A percentile compares a stretch with the other conserved stretches of the same genome.
These are phyloP conservation scores for Microcebus murinus DNA, from an alignment of 2,113 vertebrate species.

Conservation along the genomic window DNA sequence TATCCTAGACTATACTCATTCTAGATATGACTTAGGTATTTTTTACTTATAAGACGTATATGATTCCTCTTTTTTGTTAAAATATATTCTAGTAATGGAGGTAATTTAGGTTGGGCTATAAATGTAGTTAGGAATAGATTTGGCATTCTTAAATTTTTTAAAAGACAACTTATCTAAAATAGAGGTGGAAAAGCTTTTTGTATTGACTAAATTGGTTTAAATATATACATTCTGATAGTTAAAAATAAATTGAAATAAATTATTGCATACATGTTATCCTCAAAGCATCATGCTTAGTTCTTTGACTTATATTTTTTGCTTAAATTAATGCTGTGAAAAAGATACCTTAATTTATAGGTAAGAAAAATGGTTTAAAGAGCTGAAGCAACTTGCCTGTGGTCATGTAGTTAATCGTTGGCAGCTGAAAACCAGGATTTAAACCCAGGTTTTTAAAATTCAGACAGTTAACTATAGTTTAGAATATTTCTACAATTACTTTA, in stretches of 20 bases:
- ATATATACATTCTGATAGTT: background rate
- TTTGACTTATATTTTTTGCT: conserved; percentile 34
- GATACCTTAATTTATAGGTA: background rate
- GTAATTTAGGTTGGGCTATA: conserved; percentile 30
- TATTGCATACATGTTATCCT: background rate
- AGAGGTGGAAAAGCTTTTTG: background rate
- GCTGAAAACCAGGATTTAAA: background rate
- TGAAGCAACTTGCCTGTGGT: background rate
- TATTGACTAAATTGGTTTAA: conserved; percentile 8
- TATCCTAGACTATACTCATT: background rate
- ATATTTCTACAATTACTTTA: conserved; percentile 5
- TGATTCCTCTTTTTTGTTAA: conserved; percentile 42
- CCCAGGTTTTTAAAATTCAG: background rate
- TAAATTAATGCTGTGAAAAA: background rate
- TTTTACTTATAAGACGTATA: background rate
- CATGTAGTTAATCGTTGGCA: background rate
- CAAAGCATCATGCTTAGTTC: conserved; percentile 12
- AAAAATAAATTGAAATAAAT: conserved; percentile 42
- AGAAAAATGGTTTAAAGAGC: background rate
- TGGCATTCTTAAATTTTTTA: conserved; percentile 3
- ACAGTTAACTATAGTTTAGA: background rate
- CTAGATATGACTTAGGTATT: background rate
- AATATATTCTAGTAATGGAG: background rate
- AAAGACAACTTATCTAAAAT: background rate
- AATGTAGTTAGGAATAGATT: conserved; percentile 14